Evolutionary conservation across 2,113 vertebrate genomes (phyloP), one percentile per base, ranked within the genome.

Genomic region (Plecotus auritus): DNA sequence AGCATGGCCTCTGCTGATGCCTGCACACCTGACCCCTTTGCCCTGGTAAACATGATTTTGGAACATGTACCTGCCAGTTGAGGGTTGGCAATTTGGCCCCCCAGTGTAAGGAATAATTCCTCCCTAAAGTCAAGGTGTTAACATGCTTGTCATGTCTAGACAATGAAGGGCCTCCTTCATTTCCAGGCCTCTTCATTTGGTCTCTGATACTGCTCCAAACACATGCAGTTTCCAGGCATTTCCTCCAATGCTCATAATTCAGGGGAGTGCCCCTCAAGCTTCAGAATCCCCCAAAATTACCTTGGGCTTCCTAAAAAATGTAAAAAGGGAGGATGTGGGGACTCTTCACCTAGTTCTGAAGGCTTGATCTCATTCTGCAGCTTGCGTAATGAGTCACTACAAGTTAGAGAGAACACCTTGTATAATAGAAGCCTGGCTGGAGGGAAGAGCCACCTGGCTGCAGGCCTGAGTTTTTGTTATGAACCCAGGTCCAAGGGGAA

Each of bases 361-460:
- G 56, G 37, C 30, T 51, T 17, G 13, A 32, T 47, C 83, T 95
- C 67, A 0, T 64, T 49, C 86, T 85, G 59, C 59, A 45, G 86
- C 90, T 93, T 93, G 83, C 9, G 40, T 14, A 45, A 73, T 77
- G 72, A 94, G 72, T 94, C 86, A 95, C 32, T 54, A 1, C 9
- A 3, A 81, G 45, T 73, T n/a, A 78, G 40, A 78, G 78, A 80
- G 69, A 91, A 86, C 47, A 77, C 56, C 77, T 90, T 90, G 72
- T 91, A 82, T 70, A 93, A 82, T 2, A 72, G 91, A 89, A 72
- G 67, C 32, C 37, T 74, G 86, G 77, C 90, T 78, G 74, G 37
- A 94, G 37, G 89, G 88, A 84, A 85, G 85, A 83, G 76, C 85
- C 73, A 11, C 54, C 49, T 78, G 89, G 89, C 66, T 72, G 78